phyloP scores from a whole-genome alignment of 2,797 vertebrate species.

The Falco biarmicus region DNA sequence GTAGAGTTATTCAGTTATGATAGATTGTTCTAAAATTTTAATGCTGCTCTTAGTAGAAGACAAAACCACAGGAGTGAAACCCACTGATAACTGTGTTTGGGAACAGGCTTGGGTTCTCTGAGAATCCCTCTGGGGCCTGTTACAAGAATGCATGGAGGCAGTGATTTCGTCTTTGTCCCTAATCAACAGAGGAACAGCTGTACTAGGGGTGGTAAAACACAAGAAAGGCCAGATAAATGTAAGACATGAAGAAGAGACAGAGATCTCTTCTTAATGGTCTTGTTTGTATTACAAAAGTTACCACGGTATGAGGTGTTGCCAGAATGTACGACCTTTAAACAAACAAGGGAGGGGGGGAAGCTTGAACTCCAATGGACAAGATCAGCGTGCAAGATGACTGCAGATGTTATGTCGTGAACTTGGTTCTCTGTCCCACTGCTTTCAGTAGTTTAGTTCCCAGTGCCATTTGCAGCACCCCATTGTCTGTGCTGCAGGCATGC shows the following conservation, averaged over 20 bases:
- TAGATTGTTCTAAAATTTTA: background rate
- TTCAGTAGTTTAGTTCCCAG: background rate
- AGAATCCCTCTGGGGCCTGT: background rate
- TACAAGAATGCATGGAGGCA: background rate
- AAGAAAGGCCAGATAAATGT: background rate
- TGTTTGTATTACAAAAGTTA: background rate
- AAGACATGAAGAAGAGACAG: background rate
- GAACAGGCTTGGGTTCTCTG: background rate
- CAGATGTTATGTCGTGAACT: background rate
- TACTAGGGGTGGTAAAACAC: background rate
- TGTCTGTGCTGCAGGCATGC: background rate
- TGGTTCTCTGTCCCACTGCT: background rate
- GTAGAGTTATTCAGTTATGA: background rate
- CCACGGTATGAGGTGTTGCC: background rate
- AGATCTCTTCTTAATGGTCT: background rate
- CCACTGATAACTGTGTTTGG: background rate
- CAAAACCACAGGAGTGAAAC: background rate
- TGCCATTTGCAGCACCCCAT: background rate
- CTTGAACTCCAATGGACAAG: background rate
- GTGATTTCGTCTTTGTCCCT: background rate
- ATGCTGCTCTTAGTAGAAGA: background rate
- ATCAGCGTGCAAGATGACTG: background rate
- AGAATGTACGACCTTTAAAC: background rate
- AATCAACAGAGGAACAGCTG: background rate
- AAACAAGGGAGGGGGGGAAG: background rate